Evolutionary conservation across 2,888 invertebrate genomes (phyloP).

Genomic region (Eilema caniola): DNA sequence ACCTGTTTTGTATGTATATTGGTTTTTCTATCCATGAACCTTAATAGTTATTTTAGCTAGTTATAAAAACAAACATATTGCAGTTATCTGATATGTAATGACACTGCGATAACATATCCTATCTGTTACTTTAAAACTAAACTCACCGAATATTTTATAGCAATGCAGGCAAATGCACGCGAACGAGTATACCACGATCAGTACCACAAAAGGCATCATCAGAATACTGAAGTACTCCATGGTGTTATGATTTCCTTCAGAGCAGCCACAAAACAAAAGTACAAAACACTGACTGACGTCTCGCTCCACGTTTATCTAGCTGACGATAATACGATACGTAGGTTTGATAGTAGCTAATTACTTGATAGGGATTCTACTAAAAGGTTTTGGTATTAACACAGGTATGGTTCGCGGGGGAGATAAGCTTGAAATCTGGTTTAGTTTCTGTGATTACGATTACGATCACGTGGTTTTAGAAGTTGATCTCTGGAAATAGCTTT

Average conservation of each 20-base stretch:
- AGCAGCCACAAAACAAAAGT: conserved; percentile 8
- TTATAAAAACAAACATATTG: background rate
- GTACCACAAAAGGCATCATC: conserved; percentile 57
- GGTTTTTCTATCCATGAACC: too few relatives aligned
- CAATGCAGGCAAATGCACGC: conserved; percentile 70
- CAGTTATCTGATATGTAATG: background rate
- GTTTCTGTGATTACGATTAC: background rate
- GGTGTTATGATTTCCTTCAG: background rate
- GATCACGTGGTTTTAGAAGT: too few relatives aligned
- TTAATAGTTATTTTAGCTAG: too few relatives aligned
- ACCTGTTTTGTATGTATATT: too few relatives aligned
- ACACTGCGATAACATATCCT: background rate
- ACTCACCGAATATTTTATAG: conserved; percentile 68
- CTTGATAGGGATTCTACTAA: conserved; percentile 20
- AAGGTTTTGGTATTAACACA: conserved; percentile 11
- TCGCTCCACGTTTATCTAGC: conserved; percentile 10
- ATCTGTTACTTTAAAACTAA: background rate
- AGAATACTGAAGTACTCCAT: conserved; percentile 55
- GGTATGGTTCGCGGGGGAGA: background rate
- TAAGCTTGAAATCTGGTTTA: background rate
- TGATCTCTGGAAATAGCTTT: background rate
- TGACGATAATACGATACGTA: conserved; percentile 22
- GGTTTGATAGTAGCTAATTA: conserved; percentile 36
- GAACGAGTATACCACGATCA: conserved; percentile 59
- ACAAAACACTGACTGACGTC: conserved; percentile 5